Percentiles rank a stretch among this genome's conserved stretches.
Conservation (phyloP, 2,888 invertebrate species). For the Phanerotoma sp. region DNA sequence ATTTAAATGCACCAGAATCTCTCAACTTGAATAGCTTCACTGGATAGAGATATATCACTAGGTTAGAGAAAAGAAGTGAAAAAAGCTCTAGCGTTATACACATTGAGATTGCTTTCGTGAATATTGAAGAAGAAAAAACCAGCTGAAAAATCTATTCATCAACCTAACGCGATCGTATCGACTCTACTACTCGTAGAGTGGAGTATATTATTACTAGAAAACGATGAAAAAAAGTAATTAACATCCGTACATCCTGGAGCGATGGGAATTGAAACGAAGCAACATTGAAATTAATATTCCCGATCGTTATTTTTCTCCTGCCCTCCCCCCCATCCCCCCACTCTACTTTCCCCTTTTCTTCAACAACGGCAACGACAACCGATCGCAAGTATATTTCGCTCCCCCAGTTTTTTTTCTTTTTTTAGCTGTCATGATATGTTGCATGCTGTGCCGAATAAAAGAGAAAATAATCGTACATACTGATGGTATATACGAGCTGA, state of each 20-base stretch:
- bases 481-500: neutral
- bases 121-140: neutral
- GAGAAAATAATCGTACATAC: conserved; percentile 6
- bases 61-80: conserved; percentile 1
- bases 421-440: neutral
- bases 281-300: conserved; percentile 15
- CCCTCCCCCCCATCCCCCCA: neutral
- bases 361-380: neutral
- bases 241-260: conserved; percentile 3
- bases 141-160: conserved; percentile 8
- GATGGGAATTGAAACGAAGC: conserved; percentile 13
- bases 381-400: neutral
- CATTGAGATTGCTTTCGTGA: neutral
- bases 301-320: conserved; percentile 12
- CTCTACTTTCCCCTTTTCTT: neutral
- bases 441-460: neutral
- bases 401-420: neutral
- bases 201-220: conserved; percentile 1
- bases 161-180: conserved; percentile 2
- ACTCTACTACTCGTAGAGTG: neutral
- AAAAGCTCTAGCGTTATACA: neutral
- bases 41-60: neutral
- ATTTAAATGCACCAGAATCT: neutral
- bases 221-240: conserved; percentile 14
- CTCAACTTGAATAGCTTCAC: neutral